Conservation (phyloP, 1,140 invertebrate species). For the Pseudomyrmex pallidus region DNA sequence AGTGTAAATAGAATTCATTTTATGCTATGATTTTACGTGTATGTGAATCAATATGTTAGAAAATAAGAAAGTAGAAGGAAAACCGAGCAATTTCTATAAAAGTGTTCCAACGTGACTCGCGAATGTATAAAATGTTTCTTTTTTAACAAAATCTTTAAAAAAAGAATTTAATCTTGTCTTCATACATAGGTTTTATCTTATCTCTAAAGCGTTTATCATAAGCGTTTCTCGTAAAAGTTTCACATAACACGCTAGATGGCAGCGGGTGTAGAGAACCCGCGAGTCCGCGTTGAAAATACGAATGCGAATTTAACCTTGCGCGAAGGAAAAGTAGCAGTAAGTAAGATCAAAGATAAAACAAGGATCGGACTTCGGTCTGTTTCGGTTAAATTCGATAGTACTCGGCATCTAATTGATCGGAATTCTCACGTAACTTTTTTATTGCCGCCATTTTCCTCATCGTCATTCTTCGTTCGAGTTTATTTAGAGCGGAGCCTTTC, state of each 20-base stretch:
- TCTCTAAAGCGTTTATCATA: too few relatives aligned
- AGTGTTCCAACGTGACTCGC: too few relatives aligned
- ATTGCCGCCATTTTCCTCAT: not conserved
- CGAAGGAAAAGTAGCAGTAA: not conserved
- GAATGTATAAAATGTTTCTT: too few relatives aligned
- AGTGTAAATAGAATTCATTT: too few relatives aligned
- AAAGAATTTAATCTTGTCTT: too few relatives aligned
- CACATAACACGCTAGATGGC: constrained; percentile 61
- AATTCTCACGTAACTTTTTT: not conserved
- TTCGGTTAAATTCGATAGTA: not conserved
- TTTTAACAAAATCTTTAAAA: too few relatives aligned
- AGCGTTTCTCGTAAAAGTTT: not conserved
- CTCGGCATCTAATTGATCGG: not conserved
- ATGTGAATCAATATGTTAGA: too few relatives aligned
- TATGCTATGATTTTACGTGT: too few relatives aligned
- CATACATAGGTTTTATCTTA: too few relatives aligned
- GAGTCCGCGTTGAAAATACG: not conserved
- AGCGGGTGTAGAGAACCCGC: constrained; percentile 10
- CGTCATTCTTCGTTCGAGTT: not conserved
- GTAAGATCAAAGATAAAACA: not conserved
- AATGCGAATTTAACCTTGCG: not conserved
- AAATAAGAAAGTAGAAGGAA: too few relatives aligned
- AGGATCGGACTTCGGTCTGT: not conserved
- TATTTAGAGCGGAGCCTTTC: not conserved
- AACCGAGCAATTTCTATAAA: too few relatives aligned